phyloP scores from a whole-genome alignment of 2,888 invertebrate genomes.

The Erynnis tages region DNA sequence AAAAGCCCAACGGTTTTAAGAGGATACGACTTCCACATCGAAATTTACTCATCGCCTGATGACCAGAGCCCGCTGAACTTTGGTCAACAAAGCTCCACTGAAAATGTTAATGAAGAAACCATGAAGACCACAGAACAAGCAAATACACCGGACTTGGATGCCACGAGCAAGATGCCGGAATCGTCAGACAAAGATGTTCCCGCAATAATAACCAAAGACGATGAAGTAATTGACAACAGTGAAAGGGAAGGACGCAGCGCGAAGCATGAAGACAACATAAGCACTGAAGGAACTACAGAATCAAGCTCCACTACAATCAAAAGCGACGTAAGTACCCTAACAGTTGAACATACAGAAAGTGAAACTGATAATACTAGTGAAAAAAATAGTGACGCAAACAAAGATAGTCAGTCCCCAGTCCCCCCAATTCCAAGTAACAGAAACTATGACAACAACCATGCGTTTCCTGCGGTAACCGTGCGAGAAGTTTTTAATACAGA shows the following conservation, averaged over 20 bases:
- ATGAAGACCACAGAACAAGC: constrained; percentile 16
- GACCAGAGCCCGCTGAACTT: constrained; percentile 11
- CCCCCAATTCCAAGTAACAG: constrained; percentile 5
- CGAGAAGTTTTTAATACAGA: background rate
- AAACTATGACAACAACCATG: constrained; percentile 2
- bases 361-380: constrained; percentile 9
- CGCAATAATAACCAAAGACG: constrained; percentile 16
- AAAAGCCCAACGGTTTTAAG: constrained; percentile 66
- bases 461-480: background rate
- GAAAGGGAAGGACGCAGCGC: constrained; percentile 31
- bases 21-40: constrained; percentile 61
- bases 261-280: constrained; percentile 3
- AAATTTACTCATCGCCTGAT: constrained; percentile 49
- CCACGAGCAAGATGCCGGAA: constrained; percentile 20
- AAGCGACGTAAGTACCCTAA: background rate
- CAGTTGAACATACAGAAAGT: background rate
- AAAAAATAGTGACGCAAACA: background rate
- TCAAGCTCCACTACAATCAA: constrained; percentile 6
- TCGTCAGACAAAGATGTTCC: constrained; percentile 21
- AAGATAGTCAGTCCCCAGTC: background rate
- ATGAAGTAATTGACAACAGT: constrained; percentile 2
- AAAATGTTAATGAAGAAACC: constrained; percentile 1
- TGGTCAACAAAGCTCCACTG: constrained; percentile 19
- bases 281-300: constrained; percentile 17
- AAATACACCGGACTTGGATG: constrained; percentile 16